Percentiles rank a stretch among this genome's conserved stretches.
Conservation (phyloP, 2,888 invertebrate species). For the Scaptomyza flava region DNA sequence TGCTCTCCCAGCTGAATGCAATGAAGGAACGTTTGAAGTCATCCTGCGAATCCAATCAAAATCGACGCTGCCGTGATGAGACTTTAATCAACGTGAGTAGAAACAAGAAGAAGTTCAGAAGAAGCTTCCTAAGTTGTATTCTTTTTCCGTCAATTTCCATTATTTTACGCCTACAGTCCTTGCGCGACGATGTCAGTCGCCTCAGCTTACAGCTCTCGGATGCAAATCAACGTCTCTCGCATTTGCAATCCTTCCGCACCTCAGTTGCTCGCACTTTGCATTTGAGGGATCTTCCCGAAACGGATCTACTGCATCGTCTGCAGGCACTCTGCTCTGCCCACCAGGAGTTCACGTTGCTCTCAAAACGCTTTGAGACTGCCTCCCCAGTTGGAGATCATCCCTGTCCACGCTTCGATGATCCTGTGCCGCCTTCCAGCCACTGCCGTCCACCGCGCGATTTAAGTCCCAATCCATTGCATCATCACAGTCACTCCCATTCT, state of each 20-base stretch:
- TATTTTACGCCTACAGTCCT: constrained; percentile 83
- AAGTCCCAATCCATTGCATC: constrained; percentile 49
- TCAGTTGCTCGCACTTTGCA: constrained; percentile 90
- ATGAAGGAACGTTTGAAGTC: constrained; percentile 82
- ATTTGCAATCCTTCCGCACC: constrained; percentile 91
- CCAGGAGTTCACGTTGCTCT: constrained; percentile 93
- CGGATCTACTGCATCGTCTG: constrained; percentile 90
- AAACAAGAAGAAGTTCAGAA: too few species aligned
- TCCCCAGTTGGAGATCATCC: constrained; percentile 84
- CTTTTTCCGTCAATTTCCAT: too few species aligned
- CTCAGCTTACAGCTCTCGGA: constrained; percentile 91
- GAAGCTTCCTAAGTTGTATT: neutral
- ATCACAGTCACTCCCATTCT: constrained; percentile 31
- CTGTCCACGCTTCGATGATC: constrained; percentile 83
- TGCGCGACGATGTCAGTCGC: constrained; percentile 91
- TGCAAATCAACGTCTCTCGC: constrained; percentile 90
- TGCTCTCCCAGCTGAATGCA: constrained; percentile 78
- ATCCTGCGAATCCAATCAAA: constrained; percentile 82
- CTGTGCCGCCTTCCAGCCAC: constrained; percentile 79
- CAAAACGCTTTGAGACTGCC: constrained; percentile 88
- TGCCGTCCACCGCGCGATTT: constrained; percentile 81
- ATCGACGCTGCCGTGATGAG: constrained; percentile 83
- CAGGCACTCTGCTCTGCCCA: constrained; percentile 94
- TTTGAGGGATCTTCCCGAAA: constrained; percentile 90
- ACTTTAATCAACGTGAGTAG: constrained; percentile 82